Evolutionary conservation across 2,888 invertebrate genomes (phyloP), one percentile per base, ranked within the genome.

Genomic region (Cyrtodaria siliqua): DNA sequence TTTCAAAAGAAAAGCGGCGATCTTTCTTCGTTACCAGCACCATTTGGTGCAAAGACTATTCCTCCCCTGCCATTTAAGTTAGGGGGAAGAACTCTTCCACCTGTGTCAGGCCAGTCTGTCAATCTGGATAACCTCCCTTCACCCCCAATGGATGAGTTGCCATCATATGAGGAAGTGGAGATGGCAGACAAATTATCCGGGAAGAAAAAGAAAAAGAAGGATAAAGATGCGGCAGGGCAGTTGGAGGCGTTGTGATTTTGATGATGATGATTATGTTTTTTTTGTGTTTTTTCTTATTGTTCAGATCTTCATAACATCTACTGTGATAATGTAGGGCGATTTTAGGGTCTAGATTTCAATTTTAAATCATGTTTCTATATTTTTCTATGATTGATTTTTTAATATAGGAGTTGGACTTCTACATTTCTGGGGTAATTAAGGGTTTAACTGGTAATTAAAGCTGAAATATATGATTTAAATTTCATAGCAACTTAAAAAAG

Each of bases 181-280:
- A 81, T 81, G 81, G 81, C 81, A 18, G 81, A 81, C 40, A 81
- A 74, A 69, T 49, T 81, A n/a, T 81, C 81, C 8, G 81, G 81
- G 12, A 81, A 72, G 52, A 81, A 77, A 77, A 81, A 74, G 67
- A 77, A 79, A 64, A 70, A 77, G 49, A 69, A 74, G 40, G 59
- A 66, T 2, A 72, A 70, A 47, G 68, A 76, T 52, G 50, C 61
- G 49, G 50, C 49, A 42, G 66, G 70, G 33, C 66, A 77, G 47
- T 44, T 81, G 56, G 80, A 78, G 57, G 67, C 83, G 49, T 69
- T 79, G 64, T 79, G 57, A 69, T 66, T 23, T 33, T 20, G 33
- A n/a, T n/a, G n/a, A n/a, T n/a, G n/a, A n/a, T n/a, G n/a, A n/a
- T n/a, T n/a, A n/a, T n/a, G n/a, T n/a, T n/a, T n/a, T n/a, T n/a